Evolutionary conservation across 1,140 invertebrate species (phyloP), one percentile per base, ranked within the genome.

Genomic region (Drosophila sulfurigaster): DNA sequence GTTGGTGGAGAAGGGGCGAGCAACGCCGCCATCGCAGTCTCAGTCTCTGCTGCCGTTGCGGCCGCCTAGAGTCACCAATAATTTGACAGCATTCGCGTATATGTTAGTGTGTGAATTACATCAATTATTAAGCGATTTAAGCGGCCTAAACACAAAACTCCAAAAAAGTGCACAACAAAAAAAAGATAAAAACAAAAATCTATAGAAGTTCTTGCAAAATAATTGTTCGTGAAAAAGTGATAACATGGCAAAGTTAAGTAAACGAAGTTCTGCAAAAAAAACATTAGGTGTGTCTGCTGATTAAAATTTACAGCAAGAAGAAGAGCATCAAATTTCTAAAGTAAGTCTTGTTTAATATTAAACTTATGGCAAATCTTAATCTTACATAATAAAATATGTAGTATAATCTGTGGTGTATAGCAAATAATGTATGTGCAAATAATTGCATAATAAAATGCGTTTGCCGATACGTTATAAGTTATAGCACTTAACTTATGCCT

Each of bases 11-110:
- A 10, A 38, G 35, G 59, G 67, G 48, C 20, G 30, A 64, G 15
- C 11, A 38, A 56, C 51, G 69, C 45, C 54, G 58, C 15, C 46
- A 25, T 56, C 49, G 45, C 32, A 46, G 52, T 57, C 51, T 30
- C 43, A n/a, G 62, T 41, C 46, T 43, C 57, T 43, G 45, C 43
- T 66, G n/a, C 16, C 57, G 62, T 63, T 62, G 52, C 71, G 58
- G 59, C 58, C 69, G 69, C 65, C 75, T 54, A 71, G 43, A 60
- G 46, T 63, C 54, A 66, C 83, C 72, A 72, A 60, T 72, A 77
- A 67, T 76, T 58, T 56, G 25, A 57, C 20, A 69, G 62, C 30
- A 60, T 16, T 43, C 65, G 57, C 49, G 46, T 15, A 67, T 41
- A 32, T 11, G 65, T 35, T 78, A 62, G 71, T 75, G 80, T 66